A percentile compares a stretch with the other conserved stretches of the same genome.
Conservation (phyloP, 1,140 invertebrate genomes). For the Caenorhabditis briggsae region DNA sequence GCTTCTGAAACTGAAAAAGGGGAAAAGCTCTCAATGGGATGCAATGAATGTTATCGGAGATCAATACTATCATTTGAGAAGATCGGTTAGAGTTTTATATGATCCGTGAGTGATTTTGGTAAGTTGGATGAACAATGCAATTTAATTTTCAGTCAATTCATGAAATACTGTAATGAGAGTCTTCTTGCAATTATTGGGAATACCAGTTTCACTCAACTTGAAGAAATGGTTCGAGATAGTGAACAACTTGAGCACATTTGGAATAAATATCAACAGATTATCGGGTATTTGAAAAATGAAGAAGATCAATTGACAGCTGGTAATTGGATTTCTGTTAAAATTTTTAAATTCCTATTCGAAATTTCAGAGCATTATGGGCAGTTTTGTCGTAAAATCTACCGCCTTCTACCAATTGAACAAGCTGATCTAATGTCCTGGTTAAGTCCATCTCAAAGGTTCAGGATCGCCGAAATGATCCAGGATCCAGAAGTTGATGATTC, state of each 20-base stretch:
- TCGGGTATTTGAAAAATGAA: slow-evolving; percentile 52
- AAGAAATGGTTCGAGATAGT: slow-evolving; percentile 53
- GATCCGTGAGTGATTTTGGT: slow-evolving; percentile 17
- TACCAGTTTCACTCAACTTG: slow-evolving; percentile 19
- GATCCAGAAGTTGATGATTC: slow-evolving; percentile 50
- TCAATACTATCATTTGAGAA: slow-evolving; percentile 58
- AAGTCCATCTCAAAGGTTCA: slow-evolving; percentile 7
- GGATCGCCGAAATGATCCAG: slow-evolving; percentile 45
- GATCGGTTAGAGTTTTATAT: slow-evolving; percentile 24
- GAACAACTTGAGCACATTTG: slow-evolving; percentile 58
- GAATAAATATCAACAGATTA: slow-evolving; percentile 51
- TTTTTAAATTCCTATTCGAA: neutral
- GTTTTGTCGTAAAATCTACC: slow-evolving; percentile 59
- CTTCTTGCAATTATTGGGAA: slow-evolving; percentile 15
- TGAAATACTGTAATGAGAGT: slow-evolving; percentile 52
- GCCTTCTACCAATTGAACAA: slow-evolving; percentile 56
- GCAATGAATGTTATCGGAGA: slow-evolving; percentile 53
- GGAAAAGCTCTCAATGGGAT: slow-evolving; percentile 43
- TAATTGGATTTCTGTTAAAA: neutral
- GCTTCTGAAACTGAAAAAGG: neutral
- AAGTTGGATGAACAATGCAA: neutral
- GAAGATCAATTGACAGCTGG: slow-evolving; percentile 36
- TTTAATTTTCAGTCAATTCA: slow-evolving; percentile 39
- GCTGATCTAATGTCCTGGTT: slow-evolving; percentile 55
- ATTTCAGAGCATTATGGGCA: slow-evolving; percentile 46